A percentile compares a stretch with the other conserved stretches of the same genome.
These are phyloP conservation scores for Polyommatus icarus DNA, from an alignment of 2,888 invertebrate species.

Conservation along the genomic window DNA sequence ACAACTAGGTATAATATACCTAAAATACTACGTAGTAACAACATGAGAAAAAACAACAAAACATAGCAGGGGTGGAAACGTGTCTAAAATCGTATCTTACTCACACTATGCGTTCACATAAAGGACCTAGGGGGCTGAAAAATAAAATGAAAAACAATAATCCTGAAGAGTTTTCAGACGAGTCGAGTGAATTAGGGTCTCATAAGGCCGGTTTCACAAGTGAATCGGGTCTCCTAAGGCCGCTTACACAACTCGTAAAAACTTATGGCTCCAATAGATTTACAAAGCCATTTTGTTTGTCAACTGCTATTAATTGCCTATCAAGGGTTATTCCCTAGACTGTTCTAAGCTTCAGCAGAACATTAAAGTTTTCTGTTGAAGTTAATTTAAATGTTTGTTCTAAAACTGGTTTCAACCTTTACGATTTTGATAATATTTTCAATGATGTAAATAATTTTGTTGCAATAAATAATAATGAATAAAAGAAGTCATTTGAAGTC, in stretches of 20 bases:
- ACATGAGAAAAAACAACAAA: not conserved
- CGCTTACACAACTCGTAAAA: conserved; percentile 14
- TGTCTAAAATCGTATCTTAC: conserved; percentile 21
- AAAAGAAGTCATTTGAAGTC: no score
- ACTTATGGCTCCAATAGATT: conserved; percentile 18
- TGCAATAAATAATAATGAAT: no score
- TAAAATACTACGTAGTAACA: not conserved
- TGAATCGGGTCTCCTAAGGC: not conserved
- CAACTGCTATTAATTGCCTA: conserved; percentile 8
- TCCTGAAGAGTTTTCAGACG: conserved; percentile 23
- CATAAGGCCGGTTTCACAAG: conserved; percentile 3
- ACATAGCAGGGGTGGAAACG: conserved; percentile 23
- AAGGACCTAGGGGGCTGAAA: conserved; percentile 15
- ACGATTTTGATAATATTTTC: not conserved
- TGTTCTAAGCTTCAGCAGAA: not conserved
- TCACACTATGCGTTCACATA: conserved; percentile 11
- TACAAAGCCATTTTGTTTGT: conserved; percentile 9
- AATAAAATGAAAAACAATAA: conserved; percentile 26
- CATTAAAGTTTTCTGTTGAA: not conserved
- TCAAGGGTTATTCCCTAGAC: conserved; percentile 9
- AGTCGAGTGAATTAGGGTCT: conserved; percentile 16
- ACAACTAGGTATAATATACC: not conserved
- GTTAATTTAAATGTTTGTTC: not conserved
- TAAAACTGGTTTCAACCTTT: not conserved
- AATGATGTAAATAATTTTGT: not conserved